Evolutionary conservation across 1,140 invertebrate genomes (phyloP), one percentile per base, ranked within the genome.

Genomic region (Agrilus planipennis): DNA sequence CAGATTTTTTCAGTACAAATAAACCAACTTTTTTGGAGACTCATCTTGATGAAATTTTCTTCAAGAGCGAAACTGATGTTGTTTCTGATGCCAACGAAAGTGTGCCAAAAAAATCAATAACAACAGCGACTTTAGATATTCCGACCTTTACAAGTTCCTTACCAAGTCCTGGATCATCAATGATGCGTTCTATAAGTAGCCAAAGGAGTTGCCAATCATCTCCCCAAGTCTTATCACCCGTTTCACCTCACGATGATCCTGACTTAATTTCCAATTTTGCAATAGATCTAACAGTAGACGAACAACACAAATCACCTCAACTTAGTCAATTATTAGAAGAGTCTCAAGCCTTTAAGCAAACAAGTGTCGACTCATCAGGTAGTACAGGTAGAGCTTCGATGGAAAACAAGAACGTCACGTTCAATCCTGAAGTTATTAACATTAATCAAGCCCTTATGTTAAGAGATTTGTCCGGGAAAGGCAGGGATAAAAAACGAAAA

Each of bases 231-330:
- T 15, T 36, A n/a, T 36, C 34, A 36, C 34, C 34, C 21, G 42
- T 39, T 36, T 37, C 45, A 39, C 15, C 37, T 1, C 53, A 53
- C 17, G 38, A 57, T 2, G 59, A 63, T 40, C 56, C 53, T 10
- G 61, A 63, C 35, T 31, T 61, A 5, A 41, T 62, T 7, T 56
- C 59, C 0, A 62, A 62, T 38, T 50, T 60, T 14, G 60, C 60
- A 18, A 63, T 63, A 7, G 61, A 63, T 43, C 44, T 63, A 12
- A 57, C 51, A 34, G 22, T 60, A 1, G 53, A 60, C 27, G 50
- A 55, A 22, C 52, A 59, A 25, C 54, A 59, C 29, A 47, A 57
- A 16, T 57, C 61, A 4, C 43, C 54, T 15, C 50, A n/a, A n/a
- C n/a, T n/a, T n/a, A n/a, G n/a, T n/a, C n/a, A n/a, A n/a, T n/a